Percentiles rank a stretch among this genome's conserved stretches.
phyloP scores from a whole-genome alignment of 92 coral and sea anemone species.

The Parazoanthus atlanticus region DNA sequence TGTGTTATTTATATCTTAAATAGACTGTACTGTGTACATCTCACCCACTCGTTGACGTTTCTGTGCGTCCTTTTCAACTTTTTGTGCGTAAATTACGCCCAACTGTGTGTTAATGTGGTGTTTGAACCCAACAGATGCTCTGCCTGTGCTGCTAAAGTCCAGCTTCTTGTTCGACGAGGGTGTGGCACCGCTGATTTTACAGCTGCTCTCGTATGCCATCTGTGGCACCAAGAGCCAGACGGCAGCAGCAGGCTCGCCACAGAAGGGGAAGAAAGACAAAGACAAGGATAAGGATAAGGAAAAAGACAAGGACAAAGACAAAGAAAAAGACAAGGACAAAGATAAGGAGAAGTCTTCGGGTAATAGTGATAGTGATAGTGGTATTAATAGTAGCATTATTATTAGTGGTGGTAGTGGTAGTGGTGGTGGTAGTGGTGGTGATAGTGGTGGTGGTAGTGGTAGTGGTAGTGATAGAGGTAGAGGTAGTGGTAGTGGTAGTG shows the following conservation, averaged over 20 bases:
- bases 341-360: constrained; percentile 15
- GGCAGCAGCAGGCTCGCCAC: constrained; percentile 64
- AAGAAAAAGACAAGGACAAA: neutral
- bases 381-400: neutral
- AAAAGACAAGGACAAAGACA: constrained; percentile 32
- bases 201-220: constrained; percentile 88
- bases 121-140: constrained; percentile 64
- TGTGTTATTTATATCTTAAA: too few relatives aligned
- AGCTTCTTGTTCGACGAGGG: constrained; percentile 97
- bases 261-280: constrained; percentile 78
- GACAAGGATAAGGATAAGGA: constrained; percentile 74
- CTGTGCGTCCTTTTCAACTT: neutral
- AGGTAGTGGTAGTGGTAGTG: too few relatives aligned
- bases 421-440: neutral
- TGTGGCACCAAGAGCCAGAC: constrained; percentile 80
- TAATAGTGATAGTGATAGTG: neutral
- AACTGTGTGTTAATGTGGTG: neutral
- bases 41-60: too few relatives aligned
- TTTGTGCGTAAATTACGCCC: neutral
- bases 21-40: too few relatives aligned
- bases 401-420: neutral
- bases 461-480: too few relatives aligned
- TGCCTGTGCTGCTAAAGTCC: constrained; percentile 89
- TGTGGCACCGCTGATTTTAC: constrained; percentile 89
- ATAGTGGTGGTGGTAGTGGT: neutral